A percentile compares a stretch with the other conserved stretches of the same genome.
Evolutionary conservation across 2,113 vertebrate species (phyloP).

Genomic region (Psittacara wagleri): DNA sequence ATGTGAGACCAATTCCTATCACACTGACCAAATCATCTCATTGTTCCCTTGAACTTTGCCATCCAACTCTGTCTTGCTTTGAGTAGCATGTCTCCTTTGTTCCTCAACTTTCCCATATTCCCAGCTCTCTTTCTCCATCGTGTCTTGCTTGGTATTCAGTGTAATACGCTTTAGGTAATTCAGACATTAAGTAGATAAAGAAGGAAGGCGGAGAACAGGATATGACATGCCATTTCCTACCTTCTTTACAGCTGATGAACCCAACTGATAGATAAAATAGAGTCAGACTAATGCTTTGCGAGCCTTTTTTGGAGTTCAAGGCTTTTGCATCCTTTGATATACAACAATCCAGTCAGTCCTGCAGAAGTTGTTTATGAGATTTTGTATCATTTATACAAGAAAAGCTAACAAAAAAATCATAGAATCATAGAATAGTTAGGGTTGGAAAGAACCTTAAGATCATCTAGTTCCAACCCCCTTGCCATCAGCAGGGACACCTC

Average conservation of each 20-base stretch:
- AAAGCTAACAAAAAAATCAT: not conserved
- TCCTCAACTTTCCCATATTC: not conserved
- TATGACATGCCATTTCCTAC: not conserved
- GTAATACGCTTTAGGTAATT: not conserved
- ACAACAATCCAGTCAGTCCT: not conserved
- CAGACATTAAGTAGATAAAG: not conserved
- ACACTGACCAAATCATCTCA: accelerated
- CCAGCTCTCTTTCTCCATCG: not conserved
- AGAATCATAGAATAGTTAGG: no score
- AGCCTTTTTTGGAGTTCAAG: not conserved
- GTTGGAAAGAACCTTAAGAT: no score
- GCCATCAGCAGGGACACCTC: no score
- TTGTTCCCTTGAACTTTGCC: not conserved
- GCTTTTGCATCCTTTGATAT: not conserved
- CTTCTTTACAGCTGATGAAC: not conserved
- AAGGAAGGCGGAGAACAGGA: not conserved
- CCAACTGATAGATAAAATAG: not conserved
- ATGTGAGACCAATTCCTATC: not conserved
- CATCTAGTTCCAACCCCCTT: no score
- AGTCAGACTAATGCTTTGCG: not conserved
- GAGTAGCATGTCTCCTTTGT: not conserved
- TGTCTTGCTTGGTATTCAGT: not conserved
- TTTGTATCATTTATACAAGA: not conserved
- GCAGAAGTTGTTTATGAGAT: not conserved
- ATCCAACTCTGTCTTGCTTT: not conserved